A percentile compares a stretch with the other conserved stretches of the same genome.
These are phyloP conservation scores for Sus cebifrons DNA, from an alignment of 2,797 vertebrate genomes.

Conservation along the genomic window DNA sequence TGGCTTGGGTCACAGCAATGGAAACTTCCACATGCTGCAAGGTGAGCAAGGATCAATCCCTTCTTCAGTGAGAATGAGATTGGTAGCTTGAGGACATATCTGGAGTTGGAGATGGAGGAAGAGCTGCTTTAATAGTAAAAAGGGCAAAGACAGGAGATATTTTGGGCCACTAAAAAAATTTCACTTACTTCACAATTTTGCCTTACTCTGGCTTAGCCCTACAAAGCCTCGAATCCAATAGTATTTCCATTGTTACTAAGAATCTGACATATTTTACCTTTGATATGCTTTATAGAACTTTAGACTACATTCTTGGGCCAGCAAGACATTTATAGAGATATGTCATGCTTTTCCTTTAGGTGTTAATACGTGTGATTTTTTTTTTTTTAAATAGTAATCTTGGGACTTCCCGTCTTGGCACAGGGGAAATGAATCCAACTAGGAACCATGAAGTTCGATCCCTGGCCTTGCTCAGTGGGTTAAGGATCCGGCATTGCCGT, in stretches of 20 bases:
- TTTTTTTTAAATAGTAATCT: background rate
- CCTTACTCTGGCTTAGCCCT: background rate
- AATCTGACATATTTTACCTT: conserved; percentile 5
- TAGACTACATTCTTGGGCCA: background rate
- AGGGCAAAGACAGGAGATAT: background rate
- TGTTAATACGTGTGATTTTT: background rate
- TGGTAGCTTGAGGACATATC: background rate
- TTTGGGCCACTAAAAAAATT: background rate
- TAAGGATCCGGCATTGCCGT: too few species aligned
- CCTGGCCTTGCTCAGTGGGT: too few species aligned
- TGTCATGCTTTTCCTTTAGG: background rate
- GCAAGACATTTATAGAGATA: conserved; percentile 17
- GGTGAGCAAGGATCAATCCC: background rate
- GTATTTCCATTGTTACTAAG: background rate
- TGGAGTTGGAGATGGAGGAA: background rate
- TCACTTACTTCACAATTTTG: background rate
- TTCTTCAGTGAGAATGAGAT: background rate
- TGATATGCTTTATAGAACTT: conserved; percentile 7
- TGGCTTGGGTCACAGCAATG: too few species aligned
- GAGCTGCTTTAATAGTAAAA: background rate
- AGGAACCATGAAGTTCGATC: too few species aligned
- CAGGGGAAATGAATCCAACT: too few species aligned
- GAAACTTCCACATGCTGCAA: too few species aligned
- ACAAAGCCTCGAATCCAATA: background rate
- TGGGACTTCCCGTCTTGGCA: background rate